phyloP scores from a whole-genome alignment of 2,113 vertebrate genomes.

The Mandrillus leucophaeus region DNA sequence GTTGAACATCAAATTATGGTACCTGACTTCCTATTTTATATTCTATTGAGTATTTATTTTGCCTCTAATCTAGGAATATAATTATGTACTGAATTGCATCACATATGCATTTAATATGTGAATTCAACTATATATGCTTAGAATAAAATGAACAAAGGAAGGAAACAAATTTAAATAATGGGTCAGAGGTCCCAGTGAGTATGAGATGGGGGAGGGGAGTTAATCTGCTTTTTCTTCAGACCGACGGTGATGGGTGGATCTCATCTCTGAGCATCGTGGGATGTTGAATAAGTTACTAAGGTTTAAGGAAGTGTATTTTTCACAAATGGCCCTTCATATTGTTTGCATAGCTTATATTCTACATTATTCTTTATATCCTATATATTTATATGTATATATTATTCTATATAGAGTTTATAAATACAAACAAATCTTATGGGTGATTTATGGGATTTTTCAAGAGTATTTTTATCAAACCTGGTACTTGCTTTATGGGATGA shows the following conservation, averaged over 20 bases:
- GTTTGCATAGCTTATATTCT: not conserved
- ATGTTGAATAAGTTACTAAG: not conserved
- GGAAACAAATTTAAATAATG: not conserved
- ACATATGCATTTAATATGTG: not conserved
- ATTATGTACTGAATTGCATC: not conserved
- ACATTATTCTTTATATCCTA: not conserved
- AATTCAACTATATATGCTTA: not conserved
- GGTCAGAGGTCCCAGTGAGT: not conserved
- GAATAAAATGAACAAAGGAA: not conserved
- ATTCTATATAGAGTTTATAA: not conserved
- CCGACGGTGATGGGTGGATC: not conserved
- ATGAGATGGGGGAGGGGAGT: not conserved
- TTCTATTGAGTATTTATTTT: not conserved
- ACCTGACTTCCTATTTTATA: not conserved
- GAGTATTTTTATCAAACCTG: not conserved
- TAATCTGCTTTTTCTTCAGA: not conserved
- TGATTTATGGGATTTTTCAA: not conserved
- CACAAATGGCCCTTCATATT: not conserved
- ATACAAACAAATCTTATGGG: not conserved
- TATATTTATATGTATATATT: not conserved
- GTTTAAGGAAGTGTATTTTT: not conserved
- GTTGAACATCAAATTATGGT: conserved; percentile 28
- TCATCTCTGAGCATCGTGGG: not conserved
- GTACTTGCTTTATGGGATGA: not conserved
- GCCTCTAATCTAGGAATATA: conserved; percentile 24